Evolutionary conservation across 1,140 invertebrate species (phyloP).

Genomic region (Nymphalis io): DNA sequence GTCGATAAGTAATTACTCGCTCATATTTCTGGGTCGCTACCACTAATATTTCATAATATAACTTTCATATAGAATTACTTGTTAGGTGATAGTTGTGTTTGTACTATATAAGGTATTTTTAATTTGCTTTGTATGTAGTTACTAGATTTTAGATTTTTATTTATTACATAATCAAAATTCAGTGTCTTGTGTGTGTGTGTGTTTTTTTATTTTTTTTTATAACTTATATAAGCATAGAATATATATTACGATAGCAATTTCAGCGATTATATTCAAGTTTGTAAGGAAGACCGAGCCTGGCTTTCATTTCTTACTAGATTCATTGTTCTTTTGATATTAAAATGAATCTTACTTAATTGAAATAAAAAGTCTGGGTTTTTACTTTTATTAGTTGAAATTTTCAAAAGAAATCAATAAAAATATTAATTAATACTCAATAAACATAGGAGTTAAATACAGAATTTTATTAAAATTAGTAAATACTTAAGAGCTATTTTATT

Average conservation of each 20-base stretch:
- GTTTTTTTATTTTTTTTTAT: no score
- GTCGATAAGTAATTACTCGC: conserved; percentile 34
- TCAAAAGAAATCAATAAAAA: no score
- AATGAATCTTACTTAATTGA: conserved; percentile 28
- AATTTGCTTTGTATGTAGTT: no score
- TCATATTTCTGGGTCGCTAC: conserved; percentile 8
- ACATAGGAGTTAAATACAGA: no score
- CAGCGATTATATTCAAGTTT: conserved; percentile 7
- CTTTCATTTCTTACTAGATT: conserved; percentile 11
- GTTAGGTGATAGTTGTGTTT: conserved; percentile 1
- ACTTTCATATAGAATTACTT: conserved; percentile 13
- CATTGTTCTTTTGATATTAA: conserved; percentile 27
- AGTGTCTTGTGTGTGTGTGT: no score
- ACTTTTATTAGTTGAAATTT: not conserved
- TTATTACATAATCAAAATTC: no score
- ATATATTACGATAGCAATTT: not conserved
- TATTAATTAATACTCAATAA: no score
- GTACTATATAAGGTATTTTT: no score
- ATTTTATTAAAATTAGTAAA: no score
- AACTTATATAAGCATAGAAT: not conserved
- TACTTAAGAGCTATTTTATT: no score
- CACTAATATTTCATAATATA: conserved; percentile 16
- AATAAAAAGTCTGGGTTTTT: conserved; percentile 27
- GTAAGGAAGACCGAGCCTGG: conserved; percentile 11
- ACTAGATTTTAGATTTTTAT: no score